A percentile compares a stretch with the other conserved stretches of the same genome.
These are phyloP conservation scores for Helicoverpa armigera DNA, from an alignment of 1,140 invertebrate genomes.

Conservation along the genomic window DNA sequence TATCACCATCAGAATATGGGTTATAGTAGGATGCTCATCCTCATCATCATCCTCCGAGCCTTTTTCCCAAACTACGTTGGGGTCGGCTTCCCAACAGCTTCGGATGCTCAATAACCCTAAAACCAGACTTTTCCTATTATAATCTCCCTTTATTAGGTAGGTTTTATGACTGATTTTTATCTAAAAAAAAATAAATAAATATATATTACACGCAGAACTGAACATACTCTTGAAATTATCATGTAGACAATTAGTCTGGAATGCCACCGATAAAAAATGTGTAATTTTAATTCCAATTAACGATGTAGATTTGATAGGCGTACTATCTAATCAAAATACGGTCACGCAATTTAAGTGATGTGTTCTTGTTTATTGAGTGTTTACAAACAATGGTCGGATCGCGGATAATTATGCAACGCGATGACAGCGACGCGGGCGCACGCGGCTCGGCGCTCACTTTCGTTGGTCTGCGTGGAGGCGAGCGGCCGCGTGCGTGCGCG, in stretches of 20 bases:
- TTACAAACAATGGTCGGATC: constrained; percentile 84
- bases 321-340: constrained; percentile 70
- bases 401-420: constrained; percentile 84
- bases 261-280: constrained; percentile 45
- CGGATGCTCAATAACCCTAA: not conserved
- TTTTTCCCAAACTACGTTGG: too few species aligned
- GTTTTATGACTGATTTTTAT: not conserved
- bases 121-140: not conserved
- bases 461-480: constrained; percentile 70
- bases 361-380: constrained; percentile 75
- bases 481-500: constrained; percentile 54
- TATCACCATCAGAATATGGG: not conserved
- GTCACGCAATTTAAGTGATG: constrained; percentile 73
- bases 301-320: constrained; percentile 40
- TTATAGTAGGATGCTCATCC: not conserved
- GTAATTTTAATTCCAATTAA: constrained; percentile 44
- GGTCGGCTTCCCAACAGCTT: too few species aligned
- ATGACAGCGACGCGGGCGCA: constrained; percentile 72
- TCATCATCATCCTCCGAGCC: too few species aligned
- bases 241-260: constrained; percentile 41
- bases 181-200: not conserved
- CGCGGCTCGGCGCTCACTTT: constrained; percentile 77
- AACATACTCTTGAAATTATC: constrained; percentile 17
- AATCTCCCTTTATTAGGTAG: not conserved
- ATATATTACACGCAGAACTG: not conserved